These are phyloP conservation scores for Drosophila subquinaria DNA, from an alignment of 2,888 invertebrate species.

Conservation along the genomic window DNA sequence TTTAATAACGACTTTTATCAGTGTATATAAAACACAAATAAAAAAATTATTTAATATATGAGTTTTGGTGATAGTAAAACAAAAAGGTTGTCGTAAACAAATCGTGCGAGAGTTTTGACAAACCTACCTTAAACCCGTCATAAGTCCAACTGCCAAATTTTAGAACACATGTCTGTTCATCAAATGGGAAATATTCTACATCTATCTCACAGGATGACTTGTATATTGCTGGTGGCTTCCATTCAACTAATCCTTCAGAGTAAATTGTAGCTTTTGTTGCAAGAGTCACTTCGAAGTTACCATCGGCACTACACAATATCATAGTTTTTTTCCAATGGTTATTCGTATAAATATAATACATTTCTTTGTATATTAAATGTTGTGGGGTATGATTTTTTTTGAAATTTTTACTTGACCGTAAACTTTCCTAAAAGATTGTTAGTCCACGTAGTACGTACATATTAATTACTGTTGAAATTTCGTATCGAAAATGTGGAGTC, in stretches of 20 bases:
- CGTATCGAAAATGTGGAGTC: background rate
- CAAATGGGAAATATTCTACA: constrained; percentile 98
- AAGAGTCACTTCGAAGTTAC: constrained; percentile 97
- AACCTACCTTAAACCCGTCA: constrained; percentile 97
- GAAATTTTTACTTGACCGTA: background rate
- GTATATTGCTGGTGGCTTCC: constrained; percentile 99
- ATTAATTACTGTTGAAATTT: background rate
- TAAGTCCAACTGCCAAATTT: constrained; percentile 99
- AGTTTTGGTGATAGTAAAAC: constrained; percentile 34
- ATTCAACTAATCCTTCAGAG: constrained; percentile 96
- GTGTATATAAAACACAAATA: constrained; percentile 35
- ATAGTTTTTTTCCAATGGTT: constrained; percentile 57
- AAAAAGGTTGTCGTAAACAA: constrained; percentile 28
- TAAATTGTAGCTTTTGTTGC: constrained; percentile 97
- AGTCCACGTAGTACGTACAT: background rate
- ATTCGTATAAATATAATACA: constrained; percentile 57
- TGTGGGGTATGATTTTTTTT: constrained; percentile 6
- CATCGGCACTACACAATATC: constrained; percentile 92
- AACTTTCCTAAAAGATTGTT: background rate
- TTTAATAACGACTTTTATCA: constrained; percentile 24
- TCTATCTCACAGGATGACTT: constrained; percentile 98
- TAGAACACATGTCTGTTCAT: constrained; percentile 98
- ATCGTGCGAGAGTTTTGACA: constrained; percentile 58
- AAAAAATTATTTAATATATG: constrained; percentile 35
- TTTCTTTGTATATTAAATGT: constrained; percentile 18